These are phyloP conservation scores for Gambelia wislizenii DNA, from an alignment of 2,797 vertebrate species.

Conservation along the genomic window DNA sequence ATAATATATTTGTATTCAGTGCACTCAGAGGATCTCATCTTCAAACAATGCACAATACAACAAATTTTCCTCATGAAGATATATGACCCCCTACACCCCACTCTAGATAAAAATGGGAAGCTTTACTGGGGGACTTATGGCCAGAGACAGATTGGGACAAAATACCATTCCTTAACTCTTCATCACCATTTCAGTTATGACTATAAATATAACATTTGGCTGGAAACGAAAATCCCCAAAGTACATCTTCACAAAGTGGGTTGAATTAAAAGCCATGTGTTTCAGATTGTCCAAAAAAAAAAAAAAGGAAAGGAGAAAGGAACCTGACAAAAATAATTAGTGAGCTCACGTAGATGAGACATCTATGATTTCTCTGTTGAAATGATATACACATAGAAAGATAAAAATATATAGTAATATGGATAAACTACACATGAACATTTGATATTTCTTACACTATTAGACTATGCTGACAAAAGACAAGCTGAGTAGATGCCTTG, in stretches of 20 bases:
- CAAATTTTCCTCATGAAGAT: not conserved
- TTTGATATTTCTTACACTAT: not conserved
- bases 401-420: not conserved
- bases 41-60: slow-evolving; percentile 2
- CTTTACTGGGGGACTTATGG: not conserved
- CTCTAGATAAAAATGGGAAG: not conserved
- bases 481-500: not conserved
- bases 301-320: not conserved
- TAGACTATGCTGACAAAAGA: not conserved
- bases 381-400: not conserved
- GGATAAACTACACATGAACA: not conserved
- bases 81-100: not conserved
- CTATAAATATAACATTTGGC: not conserved
- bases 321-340: not conserved
- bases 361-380: not conserved
- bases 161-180: not conserved
- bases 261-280: not conserved
- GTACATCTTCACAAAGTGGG: not conserved
- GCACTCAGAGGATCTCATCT: not conserved
- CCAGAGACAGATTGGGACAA: not conserved
- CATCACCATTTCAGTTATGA: not conserved
- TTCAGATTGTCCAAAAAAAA: not conserved
- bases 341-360: not conserved
- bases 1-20: slow-evolving; percentile 39
- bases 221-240: not conserved